Evolutionary conservation across 2,888 invertebrate species (phyloP).

Genomic region (Amiota mariae): DNA sequence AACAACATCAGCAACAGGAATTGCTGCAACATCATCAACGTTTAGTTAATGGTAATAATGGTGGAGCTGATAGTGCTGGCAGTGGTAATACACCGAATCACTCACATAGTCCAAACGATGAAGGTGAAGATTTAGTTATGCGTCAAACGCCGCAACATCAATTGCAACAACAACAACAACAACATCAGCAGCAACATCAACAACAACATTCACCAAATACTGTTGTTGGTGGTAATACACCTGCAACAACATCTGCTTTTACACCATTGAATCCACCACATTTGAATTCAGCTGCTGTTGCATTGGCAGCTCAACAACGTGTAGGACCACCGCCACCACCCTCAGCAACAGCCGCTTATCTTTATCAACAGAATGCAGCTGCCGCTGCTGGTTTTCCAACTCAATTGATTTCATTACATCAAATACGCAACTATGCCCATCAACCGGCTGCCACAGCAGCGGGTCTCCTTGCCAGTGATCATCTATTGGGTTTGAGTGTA

Average conservation of each 20-base stretch:
- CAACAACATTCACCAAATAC: conserved; percentile 51
- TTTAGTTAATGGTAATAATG: conserved; percentile 76
- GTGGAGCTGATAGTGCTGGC: conserved; percentile 56
- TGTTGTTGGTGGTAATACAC: conserved; percentile 50
- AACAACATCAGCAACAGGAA: conserved; percentile 80
- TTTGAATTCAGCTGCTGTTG: conserved; percentile 73
- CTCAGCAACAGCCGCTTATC: conserved; percentile 82
- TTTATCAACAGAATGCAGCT: conserved; percentile 80
- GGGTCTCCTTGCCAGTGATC: conserved; percentile 81
- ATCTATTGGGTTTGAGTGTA: conserved; percentile 76
- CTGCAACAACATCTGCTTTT: conserved; percentile 86
- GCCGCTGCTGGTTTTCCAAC: conserved; percentile 86
- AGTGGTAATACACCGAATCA: conserved; percentile 68
- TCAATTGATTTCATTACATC: conserved; percentile 94
- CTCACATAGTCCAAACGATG: conserved; percentile 71
- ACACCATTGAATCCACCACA: conserved; percentile 91
- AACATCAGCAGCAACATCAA: conserved; percentile 56
- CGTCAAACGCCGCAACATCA: conserved; percentile 71
- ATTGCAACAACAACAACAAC: conserved; percentile 66
- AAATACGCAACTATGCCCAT: conserved; percentile 96
- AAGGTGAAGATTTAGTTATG: conserved; percentile 72
- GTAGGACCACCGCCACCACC: conserved; percentile 46
- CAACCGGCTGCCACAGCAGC: conserved; percentile 77
- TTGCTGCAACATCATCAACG: conserved; percentile 73
- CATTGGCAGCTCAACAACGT: conserved; percentile 60